These are phyloP conservation scores for Caenorhabditis inopinata DNA, from an alignment of 1,140 invertebrate species.

Conservation along the genomic window DNA sequence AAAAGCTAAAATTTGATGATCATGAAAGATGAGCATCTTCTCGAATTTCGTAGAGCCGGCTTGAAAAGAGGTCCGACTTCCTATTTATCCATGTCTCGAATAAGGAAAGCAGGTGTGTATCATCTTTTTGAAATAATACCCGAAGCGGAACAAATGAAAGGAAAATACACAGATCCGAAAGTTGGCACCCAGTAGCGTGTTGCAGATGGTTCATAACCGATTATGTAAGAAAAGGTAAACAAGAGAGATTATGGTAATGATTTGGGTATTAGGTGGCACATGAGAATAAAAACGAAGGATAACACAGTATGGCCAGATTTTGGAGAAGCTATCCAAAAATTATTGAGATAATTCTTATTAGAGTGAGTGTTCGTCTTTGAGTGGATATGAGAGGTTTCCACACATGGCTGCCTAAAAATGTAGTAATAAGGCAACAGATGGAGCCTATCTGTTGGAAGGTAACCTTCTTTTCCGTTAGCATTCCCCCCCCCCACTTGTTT, in stretches of 20 bases:
- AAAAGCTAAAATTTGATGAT: too few species aligned
- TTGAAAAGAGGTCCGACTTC: slow-evolving; percentile 15
- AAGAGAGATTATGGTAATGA: neutral
- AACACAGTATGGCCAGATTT: neutral
- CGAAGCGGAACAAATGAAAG: slow-evolving; percentile 24
- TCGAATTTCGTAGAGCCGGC: neutral
- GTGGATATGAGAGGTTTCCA: slow-evolving; percentile 18
- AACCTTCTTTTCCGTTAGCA: neutral
- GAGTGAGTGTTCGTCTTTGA: slow-evolving; percentile 5
- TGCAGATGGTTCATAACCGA: neutral
- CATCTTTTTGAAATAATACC: slow-evolving; percentile 23
- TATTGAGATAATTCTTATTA: slow-evolving; percentile 26
- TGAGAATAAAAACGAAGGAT: neutral
- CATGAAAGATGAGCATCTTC: neutral
- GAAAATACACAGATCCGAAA: neutral
- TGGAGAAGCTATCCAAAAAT: neutral
- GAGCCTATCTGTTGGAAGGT: slow-evolving; percentile 13
- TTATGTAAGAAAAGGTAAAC: slow-evolving; percentile 16
- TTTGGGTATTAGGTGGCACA: neutral
- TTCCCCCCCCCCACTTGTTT: neutral
- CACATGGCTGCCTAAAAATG: slow-evolving; percentile 10
- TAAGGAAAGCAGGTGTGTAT: slow-evolving; percentile 2
- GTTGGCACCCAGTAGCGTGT: neutral
- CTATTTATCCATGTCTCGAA: neutral
- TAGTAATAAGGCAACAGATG: slow-evolving; percentile 16